phyloP scores from a whole-genome alignment of 2,113 vertebrate species.

The Onychorhynchus coronatus region DNA sequence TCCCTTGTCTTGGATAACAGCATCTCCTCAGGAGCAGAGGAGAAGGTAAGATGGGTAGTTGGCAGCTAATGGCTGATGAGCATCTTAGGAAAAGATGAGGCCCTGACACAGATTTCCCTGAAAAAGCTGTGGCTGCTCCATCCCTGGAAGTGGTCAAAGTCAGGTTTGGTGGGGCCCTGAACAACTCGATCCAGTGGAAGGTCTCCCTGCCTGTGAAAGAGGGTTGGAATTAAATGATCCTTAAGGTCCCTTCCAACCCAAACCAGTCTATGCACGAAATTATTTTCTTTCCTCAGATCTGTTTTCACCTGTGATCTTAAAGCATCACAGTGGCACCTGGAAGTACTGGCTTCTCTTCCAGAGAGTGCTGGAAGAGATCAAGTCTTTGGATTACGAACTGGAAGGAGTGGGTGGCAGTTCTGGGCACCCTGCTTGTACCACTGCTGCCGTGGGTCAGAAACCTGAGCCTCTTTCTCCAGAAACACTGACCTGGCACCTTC shows the following conservation, averaged over 20 bases:
- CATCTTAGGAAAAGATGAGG: neutral
- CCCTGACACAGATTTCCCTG: neutral
- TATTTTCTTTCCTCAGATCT: too few relatives aligned
- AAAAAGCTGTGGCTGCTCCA: neutral
- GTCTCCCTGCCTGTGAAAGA: neutral
- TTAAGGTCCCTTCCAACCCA: neutral
- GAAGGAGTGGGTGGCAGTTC: neutral
- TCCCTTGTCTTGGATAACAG: neutral
- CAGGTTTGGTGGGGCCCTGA: rapidly evolving
- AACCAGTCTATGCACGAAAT: neutral
- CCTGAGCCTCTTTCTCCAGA: neutral
- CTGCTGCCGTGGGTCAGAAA: neutral
- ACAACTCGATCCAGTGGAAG: rapidly evolving
- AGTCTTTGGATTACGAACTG: neutral
- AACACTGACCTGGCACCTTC: neutral
- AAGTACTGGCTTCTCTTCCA: neutral
- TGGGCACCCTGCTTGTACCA: neutral
- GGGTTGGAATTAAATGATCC: rapidly evolving
- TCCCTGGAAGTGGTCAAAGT: neutral
- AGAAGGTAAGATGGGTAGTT: neutral
- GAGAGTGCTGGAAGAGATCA: neutral
- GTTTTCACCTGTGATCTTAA: neutral
- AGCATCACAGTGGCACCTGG: neutral
- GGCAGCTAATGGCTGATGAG: neutral
- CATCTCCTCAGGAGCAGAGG: neutral